Base-by-base conservation (phyloP, 2,888 invertebrate genomes). In the Frankliniella fusca region DNA sequence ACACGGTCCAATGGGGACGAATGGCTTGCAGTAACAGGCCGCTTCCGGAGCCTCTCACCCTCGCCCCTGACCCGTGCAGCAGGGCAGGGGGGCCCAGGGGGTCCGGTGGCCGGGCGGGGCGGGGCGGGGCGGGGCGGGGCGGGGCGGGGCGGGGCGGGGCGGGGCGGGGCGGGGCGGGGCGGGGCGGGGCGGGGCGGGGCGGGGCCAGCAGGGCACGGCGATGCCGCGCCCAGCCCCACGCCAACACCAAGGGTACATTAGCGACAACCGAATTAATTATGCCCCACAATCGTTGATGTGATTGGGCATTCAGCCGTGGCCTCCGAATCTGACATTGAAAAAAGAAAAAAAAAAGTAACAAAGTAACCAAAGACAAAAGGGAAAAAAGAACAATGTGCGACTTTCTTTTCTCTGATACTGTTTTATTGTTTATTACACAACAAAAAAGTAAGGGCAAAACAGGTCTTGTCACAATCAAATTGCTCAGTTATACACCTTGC, bases 21-120 rank as follows among this genome's bases (percentile, higher is more conserved):
- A 76, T 27, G 70, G 70, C 70, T 76, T 23, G 23, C 23, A 23
- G 70, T 76, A 76, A 76, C 70, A 76, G 70, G 70, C n/a, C 23
- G 27, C 70, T 76, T 76, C 70, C 70, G 70, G 70, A 27, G 70
- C 9, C 70, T 15, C 54, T 20, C 54, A 15, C 54, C 54, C 54
- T 3, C 54, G 15, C 54, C 54, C 54, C 54, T 38, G 54, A 54
- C 54, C 20, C 54, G 18, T n/a, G n/a, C n/a, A 38, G 38, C 3
- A 38, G 38, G 38, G 54, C 7, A 10, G 54, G 54, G 54, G 54
- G 15, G 20, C 54, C 3, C 54, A 54, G 54, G 10, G 54, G 54
- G 10, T 20, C 20, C 54, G 20, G 54, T 54, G 38, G 38, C 38
- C 3, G 38, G 38, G 38, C 38, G 38, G 38, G 38, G 38, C 38